phyloP scores from a whole-genome alignment of 2,113 vertebrate genomes.

The Solea solea region DNA sequence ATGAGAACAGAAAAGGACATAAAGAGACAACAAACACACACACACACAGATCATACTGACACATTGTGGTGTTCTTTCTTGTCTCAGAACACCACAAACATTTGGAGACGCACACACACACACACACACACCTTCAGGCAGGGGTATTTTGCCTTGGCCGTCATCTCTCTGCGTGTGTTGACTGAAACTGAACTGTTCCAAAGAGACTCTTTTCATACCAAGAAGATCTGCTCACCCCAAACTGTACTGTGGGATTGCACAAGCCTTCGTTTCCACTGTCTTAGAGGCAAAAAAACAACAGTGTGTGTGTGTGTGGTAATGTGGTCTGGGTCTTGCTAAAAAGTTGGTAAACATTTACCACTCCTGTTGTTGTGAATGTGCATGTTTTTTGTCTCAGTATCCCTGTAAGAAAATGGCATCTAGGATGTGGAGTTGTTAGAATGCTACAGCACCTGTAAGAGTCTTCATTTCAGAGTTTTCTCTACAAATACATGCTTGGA shows the following conservation, averaged over 20 bases:
- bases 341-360: slow-evolving; percentile 27
- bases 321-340: slow-evolving; percentile 13
- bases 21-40: too few species aligned
- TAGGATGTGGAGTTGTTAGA: not conserved
- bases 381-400: too few species aligned
- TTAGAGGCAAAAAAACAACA: slow-evolving; percentile 6
- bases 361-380: not conserved
- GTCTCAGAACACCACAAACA: slow-evolving; percentile 19
- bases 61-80: not conserved
- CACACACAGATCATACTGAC: not conserved
- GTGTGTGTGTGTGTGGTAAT: slow-evolving; percentile 9
- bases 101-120: slow-evolving; percentile 10
- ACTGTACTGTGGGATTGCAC: slow-evolving; percentile 28
- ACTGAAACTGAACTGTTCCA: slow-evolving; percentile 40
- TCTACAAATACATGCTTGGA: not conserved
- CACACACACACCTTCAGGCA: slow-evolving; percentile 34
- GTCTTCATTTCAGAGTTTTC: not conserved
- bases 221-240: slow-evolving; percentile 49
- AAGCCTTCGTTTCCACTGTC: slow-evolving; percentile 12
- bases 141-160: slow-evolving; percentile 36
- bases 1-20: too few species aligned
- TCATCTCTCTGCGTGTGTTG: slow-evolving; percentile 25
- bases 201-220: slow-evolving; percentile 42
- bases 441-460: not conserved
- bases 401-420: too few species aligned